These are phyloP conservation scores for Aspiorhynchus laticeps DNA, from an alignment of 2,113 vertebrate species.

Conservation along the genomic window DNA sequence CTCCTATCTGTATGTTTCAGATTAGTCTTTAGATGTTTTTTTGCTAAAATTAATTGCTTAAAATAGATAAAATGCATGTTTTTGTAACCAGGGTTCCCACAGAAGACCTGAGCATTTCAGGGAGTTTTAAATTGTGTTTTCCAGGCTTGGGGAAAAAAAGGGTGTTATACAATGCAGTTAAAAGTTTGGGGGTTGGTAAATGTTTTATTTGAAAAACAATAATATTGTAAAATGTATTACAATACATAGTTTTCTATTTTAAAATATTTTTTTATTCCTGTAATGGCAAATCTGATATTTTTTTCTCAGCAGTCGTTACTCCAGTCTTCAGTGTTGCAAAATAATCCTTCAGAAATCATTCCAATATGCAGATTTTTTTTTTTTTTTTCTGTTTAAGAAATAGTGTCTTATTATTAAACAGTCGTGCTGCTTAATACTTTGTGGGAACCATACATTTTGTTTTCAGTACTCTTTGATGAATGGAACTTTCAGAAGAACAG, in stretches of 20 bases:
- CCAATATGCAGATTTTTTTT: not conserved
- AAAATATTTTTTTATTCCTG: too few relatives aligned
- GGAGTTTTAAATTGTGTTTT: not conserved
- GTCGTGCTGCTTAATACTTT: too few relatives aligned
- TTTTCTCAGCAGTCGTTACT: not conserved
- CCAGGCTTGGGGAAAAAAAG: not conserved
- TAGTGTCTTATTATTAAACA: too few relatives aligned
- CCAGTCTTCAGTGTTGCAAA: not conserved
- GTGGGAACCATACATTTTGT: too few relatives aligned
- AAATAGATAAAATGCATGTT: not conserved
- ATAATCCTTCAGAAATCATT: not conserved
- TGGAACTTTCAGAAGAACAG: too few relatives aligned
- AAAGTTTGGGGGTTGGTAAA: too few relatives aligned
- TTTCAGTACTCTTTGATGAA: not conserved
- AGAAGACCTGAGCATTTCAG: not conserved
- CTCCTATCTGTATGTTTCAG: not conserved
- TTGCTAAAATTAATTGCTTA: not conserved
- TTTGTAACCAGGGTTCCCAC: not conserved
- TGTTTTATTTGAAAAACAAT: too few relatives aligned
- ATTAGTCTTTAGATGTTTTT: not conserved
- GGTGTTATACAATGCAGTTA: not conserved
- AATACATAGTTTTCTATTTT: too few relatives aligned
- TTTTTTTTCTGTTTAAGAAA: too few relatives aligned
- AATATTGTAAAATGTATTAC: too few relatives aligned
- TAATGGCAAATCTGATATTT: too few relatives aligned